Conservation (phyloP, 2,113 vertebrate species). For the Scomber colias region DNA sequence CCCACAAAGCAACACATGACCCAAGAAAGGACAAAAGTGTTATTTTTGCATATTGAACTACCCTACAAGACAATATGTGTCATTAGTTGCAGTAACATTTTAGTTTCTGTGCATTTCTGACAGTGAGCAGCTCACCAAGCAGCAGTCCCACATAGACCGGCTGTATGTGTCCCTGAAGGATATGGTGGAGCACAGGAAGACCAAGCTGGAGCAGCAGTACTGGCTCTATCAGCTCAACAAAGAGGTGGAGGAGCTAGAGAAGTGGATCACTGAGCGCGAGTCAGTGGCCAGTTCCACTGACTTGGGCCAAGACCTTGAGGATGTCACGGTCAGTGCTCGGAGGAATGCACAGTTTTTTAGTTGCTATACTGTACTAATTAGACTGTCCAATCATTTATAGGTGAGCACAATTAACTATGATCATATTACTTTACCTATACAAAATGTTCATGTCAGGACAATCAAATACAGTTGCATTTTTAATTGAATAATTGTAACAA, state of each 20-base stretch:
- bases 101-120: background rate
- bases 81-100: slow-evolving; percentile 2
- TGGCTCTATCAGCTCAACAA: slow-evolving; percentile 94
- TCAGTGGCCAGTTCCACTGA: slow-evolving; percentile 94
- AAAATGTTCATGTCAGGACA: background rate
- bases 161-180: slow-evolving; percentile 93
- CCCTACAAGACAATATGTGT: background rate
- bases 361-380: background rate
- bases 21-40: background rate
- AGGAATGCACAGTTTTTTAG: background rate
- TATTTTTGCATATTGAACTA: background rate
- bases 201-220: slow-evolving; percentile 91
- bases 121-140: slow-evolving; percentile 90
- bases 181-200: slow-evolving; percentile 91
- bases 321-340: slow-evolving; percentile 88
- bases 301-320: slow-evolving; percentile 94
- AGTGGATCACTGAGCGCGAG: slow-evolving; percentile 94
- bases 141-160: slow-evolving; percentile 94
- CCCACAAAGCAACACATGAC: background rate
- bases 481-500: background rate
- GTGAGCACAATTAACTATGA: background rate
- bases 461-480: background rate
- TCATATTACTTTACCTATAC: background rate
- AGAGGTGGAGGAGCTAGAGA: slow-evolving; percentile 94
- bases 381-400: background rate